A percentile compares a stretch with the other conserved stretches of the same genome.
Evolutionary conservation across 2,113 vertebrate species (phyloP).

Genomic region (Petromus typicus): DNA sequence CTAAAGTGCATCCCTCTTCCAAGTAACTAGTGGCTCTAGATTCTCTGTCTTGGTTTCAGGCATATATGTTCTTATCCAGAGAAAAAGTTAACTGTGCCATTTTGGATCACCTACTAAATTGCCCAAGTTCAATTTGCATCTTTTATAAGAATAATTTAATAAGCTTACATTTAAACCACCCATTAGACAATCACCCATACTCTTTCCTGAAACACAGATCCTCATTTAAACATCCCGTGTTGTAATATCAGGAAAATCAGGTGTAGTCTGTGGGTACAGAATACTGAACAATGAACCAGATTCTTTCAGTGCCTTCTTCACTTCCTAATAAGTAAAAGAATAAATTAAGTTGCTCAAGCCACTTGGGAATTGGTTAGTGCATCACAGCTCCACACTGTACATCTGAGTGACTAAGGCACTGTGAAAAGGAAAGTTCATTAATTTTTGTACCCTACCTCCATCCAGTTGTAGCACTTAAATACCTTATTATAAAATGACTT

Average conservation of each 20-base stretch:
- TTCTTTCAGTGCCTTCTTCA: slow-evolving; percentile 78
- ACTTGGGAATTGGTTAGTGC: slow-evolving; percentile 58
- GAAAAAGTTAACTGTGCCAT: slow-evolving; percentile 43
- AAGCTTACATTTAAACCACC: slow-evolving; percentile 56
- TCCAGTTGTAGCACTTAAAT: slow-evolving; percentile 79
- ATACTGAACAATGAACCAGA: slow-evolving; percentile 65
- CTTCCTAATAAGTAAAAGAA: slow-evolving; percentile 66
- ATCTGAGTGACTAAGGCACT: slow-evolving; percentile 79
- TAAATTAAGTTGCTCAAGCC: slow-evolving; percentile 60
- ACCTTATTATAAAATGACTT: slow-evolving; percentile 80
- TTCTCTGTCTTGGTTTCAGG: slow-evolving; percentile 36
- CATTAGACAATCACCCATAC: slow-evolving; percentile 10
- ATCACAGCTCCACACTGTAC: slow-evolving; percentile 51
- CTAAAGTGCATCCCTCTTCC: slow-evolving; percentile 44
- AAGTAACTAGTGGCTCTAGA: background rate
- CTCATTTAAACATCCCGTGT: slow-evolving; percentile 22
- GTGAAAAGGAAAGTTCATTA: slow-evolving; percentile 74
- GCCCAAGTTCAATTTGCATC: slow-evolving; percentile 38
- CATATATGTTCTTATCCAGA: slow-evolving; percentile 53
- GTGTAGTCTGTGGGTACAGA: slow-evolving; percentile 56
- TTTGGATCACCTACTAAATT: slow-evolving; percentile 44
- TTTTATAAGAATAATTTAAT: slow-evolving; percentile 59
- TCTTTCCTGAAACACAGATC: slow-evolving; percentile 67
- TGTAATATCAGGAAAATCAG: slow-evolving; percentile 60
- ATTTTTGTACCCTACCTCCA: slow-evolving; percentile 81